Evolutionary conservation across 2,113 vertebrate species (phyloP), one percentile per base, ranked within the genome.

Genomic region (Orientallactaga bullata): DNA sequence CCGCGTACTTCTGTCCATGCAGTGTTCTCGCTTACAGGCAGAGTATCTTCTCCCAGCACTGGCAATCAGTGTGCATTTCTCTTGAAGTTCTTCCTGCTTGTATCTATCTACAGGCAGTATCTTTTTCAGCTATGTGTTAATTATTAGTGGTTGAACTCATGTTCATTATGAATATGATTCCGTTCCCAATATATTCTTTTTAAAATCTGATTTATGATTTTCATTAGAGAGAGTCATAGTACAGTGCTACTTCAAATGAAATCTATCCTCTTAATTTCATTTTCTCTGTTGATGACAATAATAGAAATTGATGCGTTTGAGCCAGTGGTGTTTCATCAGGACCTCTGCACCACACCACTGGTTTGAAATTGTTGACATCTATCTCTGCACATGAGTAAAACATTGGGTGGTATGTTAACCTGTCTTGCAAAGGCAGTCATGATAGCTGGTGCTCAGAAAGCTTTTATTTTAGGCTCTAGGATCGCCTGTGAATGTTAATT

Each of bases 191-290:
- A 0, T 82, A 61, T 78, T 93, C 63, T 88, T 94, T 93, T 93
- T 35, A 81, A 94, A 96, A 92, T 95, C 78, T 85, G 63, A 95
- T 85, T 72, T 82, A 95, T 66, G 63, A 28, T 85, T 85, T 85
- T 90, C 88, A 95, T 73, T 21, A 88, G 61, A 90, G 68, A 78
- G 77, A 82, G 55, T 79, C 74, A 61, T 63, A n/a, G 23, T 55
- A 39, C 77, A 89, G 30, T 95, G 66, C 60, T 93, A 35, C 47
- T 65, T 93, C 35, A n/a, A 26, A 66, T 95, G 51, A 95, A 90
- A 90, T 66, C 93, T 39, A 42, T 42, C 69, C 66, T 94, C 61
- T 89, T 84, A 60, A 90, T 92, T 95, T 76, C 42, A 35, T 92
- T 92, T 95, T 94, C 78, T 90, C 83, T 84, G 20, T 95, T 81